These are phyloP conservation scores for Drosophila monieri DNA, from an alignment of 2,888 invertebrate species.

Conservation along the genomic window DNA sequence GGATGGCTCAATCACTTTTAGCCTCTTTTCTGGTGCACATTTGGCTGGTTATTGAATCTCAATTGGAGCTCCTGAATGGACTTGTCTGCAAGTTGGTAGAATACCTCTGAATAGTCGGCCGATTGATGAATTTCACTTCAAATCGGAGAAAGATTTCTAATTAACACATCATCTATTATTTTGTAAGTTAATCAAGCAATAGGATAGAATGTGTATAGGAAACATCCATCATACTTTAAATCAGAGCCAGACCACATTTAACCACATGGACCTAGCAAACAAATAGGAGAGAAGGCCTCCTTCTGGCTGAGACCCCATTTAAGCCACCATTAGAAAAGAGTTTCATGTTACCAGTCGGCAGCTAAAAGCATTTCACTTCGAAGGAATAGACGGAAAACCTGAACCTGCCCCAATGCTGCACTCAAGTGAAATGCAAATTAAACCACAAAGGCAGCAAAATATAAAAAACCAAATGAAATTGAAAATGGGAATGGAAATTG, in stretches of 20 bases:
- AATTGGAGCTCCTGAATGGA: neutral
- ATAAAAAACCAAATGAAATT: constrained; percentile 23
- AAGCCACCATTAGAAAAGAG: constrained; percentile 58
- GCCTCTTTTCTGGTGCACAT: constrained; percentile 11
- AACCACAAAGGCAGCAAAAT: constrained; percentile 25
- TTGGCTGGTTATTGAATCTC: constrained; percentile 3
- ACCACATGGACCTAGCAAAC: constrained; percentile 18
- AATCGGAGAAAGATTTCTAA: neutral
- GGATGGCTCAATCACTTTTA: constrained; percentile 7
- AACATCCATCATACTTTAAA: neutral
- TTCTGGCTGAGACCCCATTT: constrained; percentile 50
- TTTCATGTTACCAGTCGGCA: constrained; percentile 58
- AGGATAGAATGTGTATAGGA: too few relatives aligned
- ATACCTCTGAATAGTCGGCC: neutral
- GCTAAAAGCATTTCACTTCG: constrained; percentile 39
- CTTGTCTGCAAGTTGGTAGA: neutral
- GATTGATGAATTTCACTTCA: constrained; percentile 10
- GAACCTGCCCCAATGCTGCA: constrained; percentile 53
- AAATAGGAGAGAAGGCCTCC: constrained; percentile 14
- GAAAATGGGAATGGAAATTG: constrained; percentile 36
- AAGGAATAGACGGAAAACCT: constrained; percentile 3
- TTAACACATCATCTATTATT: neutral
- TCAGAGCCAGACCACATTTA: constrained; percentile 4
- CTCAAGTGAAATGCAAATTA: constrained; percentile 47
- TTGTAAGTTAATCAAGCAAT: too few relatives aligned